Conservation (phyloP, 2,888 invertebrate species). For the Archaeoteleia sp. region DNA sequence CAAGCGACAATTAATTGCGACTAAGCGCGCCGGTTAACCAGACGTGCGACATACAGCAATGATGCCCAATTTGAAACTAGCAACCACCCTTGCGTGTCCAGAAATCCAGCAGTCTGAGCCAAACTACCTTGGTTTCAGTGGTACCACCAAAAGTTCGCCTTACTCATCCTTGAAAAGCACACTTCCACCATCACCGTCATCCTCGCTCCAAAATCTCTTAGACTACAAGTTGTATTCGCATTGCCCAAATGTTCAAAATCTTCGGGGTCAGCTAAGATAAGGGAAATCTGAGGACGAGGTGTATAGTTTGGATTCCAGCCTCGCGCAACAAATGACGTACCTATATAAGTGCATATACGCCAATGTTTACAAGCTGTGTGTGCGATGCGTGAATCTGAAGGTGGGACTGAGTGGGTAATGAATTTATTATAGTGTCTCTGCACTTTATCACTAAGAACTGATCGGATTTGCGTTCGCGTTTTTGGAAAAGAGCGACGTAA, state of each 20-base stretch:
- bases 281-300: conserved; percentile 1
- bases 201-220: no score
- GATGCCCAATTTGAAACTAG: neutral
- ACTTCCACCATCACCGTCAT: neutral
- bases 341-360: conserved; percentile 55
- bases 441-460: no score
- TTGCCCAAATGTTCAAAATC: neutral
- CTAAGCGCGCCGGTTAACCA: conserved; percentile 54
- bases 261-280: neutral
- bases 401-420: no score
- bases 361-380: conserved; percentile 28
- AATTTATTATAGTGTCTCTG: no score
- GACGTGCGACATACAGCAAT: conserved; percentile 27
- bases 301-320: neutral
- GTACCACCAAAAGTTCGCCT: neutral
- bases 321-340: conserved; percentile 54
- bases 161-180: neutral
- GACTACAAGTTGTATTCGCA: no score
- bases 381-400: no score
- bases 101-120: no score
- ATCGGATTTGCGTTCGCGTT: neutral
- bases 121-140: no score
- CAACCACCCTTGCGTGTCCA: no score
- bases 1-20: conserved; percentile 67
- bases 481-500: neutral